Base-by-base conservation (phyloP, 2,888 invertebrate species). In the Galerucella pusilla region DNA sequence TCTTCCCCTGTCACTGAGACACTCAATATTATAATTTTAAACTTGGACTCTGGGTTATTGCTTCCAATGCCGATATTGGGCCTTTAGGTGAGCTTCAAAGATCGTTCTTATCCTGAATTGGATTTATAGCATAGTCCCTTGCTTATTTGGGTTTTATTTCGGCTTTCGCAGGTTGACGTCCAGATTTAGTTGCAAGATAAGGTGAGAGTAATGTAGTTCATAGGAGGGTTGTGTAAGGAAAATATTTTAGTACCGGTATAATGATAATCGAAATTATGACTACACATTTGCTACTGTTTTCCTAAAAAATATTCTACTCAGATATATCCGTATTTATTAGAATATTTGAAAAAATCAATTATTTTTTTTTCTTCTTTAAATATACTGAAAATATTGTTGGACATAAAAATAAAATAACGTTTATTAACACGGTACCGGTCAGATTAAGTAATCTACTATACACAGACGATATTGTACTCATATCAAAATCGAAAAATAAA, bases 21-120 rank as follows among this genome's bases (percentile, higher is more conserved):
- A 5, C 75, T 78, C 82, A 85, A 85, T 86, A 87, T 86, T 87
- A 87, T 86, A 86, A 87, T 86, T 87, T 86, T 86, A 85, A 86
- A 86, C 84, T 86, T 84, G 85, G 85, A 83, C 85, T 80, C 71
- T 16, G 14, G 64, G 64, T 45, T 65, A 20, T 46, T 20, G 46
- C 42, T 12, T 65, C 63, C 35, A 35, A 60, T 60, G 75, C 78
- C 83, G 85, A 85, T 85, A 86, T 85, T 85, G 85, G 85, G 83
- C 86, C 85, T 85, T 84, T 84, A 79, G 84, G 84, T 85, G 82
- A 83, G 84, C 83, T 84, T 84, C 82, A 79, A 65, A 82, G 82
- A 84, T 84, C 83, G 85, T 84, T 85, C 81, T 83, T 84, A 85
- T 85, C 85, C 82, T 28, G 75, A 57, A 66, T 68, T 78, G 82